A percentile compares a stretch with the other conserved stretches of the same genome.
Conservation (phyloP, 1,140 invertebrate genomes). For the Geopemphigus sp. region DNA sequence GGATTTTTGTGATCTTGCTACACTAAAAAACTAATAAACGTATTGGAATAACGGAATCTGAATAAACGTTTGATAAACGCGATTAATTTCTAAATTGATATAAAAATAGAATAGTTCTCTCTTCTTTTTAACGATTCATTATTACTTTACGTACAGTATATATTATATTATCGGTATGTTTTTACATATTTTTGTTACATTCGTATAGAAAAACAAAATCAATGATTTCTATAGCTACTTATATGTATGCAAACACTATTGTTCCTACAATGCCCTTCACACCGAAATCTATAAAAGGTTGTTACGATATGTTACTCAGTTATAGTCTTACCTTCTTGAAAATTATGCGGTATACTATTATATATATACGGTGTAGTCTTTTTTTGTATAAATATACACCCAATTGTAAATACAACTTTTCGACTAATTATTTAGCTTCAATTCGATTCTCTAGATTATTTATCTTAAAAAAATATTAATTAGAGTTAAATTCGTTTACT, state of each 20-base stretch:
- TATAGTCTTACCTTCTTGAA: background rate
- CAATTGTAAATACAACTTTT: background rate
- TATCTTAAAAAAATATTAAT: background rate
- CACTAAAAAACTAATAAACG: no score
- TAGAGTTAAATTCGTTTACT: background rate
- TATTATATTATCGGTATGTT: background rate
- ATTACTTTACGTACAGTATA: background rate
- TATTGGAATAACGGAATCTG: no score
- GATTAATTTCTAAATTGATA: no score
- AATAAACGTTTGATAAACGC: no score
- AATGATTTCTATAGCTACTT: background rate
- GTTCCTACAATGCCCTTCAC: background rate
- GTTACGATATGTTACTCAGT: background rate
- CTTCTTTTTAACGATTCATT: no score
- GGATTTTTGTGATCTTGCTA: no score
- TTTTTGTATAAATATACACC: background rate
- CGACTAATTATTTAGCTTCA: background rate
- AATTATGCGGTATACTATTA: background rate
- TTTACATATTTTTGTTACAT: background rate
- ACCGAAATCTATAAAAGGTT: slow-evolving; percentile 28
- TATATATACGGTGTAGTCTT: background rate
- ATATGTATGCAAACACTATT: background rate
- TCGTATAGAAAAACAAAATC: background rate
- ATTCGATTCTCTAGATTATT: slow-evolving; percentile 2
- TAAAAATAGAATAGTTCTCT: no score